These are phyloP conservation scores for Molanna angustata DNA, from an alignment of 2,888 invertebrate genomes.

Conservation along the genomic window DNA sequence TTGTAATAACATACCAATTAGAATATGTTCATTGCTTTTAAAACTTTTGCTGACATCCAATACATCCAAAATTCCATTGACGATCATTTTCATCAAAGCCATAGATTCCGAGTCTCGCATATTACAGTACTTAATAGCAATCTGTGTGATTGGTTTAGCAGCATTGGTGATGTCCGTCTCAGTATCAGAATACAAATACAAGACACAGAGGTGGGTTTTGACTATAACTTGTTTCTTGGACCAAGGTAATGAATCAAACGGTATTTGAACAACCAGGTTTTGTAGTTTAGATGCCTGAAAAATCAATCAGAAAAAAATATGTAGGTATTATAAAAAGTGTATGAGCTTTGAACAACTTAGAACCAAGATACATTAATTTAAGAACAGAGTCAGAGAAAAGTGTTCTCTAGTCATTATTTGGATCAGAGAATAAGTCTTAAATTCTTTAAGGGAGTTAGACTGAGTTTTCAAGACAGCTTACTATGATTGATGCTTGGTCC, in stretches of 20 bases:
- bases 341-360: too few relatives aligned
- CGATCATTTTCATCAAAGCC: conserved; percentile 32
- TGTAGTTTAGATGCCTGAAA: conserved; percentile 40
- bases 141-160: conserved; percentile 39
- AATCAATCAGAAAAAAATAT: too few relatives aligned
- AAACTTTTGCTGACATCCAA: conserved; percentile 32
- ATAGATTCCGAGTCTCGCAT: conserved; percentile 30
- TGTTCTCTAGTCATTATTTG: too few relatives aligned
- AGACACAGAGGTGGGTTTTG: conserved; percentile 43
- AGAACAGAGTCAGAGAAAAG: too few relatives aligned
- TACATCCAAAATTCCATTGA: conserved; percentile 35
- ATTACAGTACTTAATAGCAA: conserved; percentile 33
- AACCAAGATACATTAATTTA: too few relatives aligned
- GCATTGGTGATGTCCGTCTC: conserved; percentile 40
- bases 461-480: too few relatives aligned
- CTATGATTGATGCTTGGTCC: too few relatives aligned
- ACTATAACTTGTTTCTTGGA: conserved; percentile 39
- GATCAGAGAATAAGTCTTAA: too few relatives aligned
- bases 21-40: conserved; percentile 33
- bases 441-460: too few relatives aligned
- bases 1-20: conserved; percentile 34
- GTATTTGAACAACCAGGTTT: conserved; percentile 41
- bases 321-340: too few relatives aligned
- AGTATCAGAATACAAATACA: conserved; percentile 42
- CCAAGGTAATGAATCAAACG: conserved; percentile 40